phyloP scores from a whole-genome alignment of 2,888 invertebrate genomes.

The Oegoconia quadripuncta region DNA sequence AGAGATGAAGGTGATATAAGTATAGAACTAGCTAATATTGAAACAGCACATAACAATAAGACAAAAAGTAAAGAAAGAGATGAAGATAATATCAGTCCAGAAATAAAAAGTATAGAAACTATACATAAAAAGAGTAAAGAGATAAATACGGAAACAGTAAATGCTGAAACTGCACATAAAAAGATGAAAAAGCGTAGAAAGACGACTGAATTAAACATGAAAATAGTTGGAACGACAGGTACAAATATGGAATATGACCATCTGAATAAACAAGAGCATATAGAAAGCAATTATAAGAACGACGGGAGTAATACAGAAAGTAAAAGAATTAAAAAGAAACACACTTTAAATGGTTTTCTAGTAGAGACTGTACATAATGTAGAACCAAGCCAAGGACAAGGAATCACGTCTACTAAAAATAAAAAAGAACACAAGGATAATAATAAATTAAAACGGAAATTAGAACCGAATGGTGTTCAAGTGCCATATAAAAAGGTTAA shows the following conservation, averaged over 20 bases:
- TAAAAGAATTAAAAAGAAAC: slow-evolving; percentile 39
- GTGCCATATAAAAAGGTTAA: slow-evolving; percentile 35
- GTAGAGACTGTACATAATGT: slow-evolving; percentile 38
- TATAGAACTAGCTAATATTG: slow-evolving; percentile 2
- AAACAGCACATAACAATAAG: slow-evolving; percentile 5
- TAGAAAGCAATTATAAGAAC: background rate
- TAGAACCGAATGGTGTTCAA: slow-evolving; percentile 15
- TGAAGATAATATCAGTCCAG: background rate
- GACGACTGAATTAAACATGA: no score
- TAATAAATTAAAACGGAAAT: slow-evolving; percentile 10
- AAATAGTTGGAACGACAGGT: no score
- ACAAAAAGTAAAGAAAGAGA: slow-evolving; percentile 12
- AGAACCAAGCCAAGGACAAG: slow-evolving; percentile 32
- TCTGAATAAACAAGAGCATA: background rate
- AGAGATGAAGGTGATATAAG: slow-evolving; percentile 4
- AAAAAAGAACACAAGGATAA: background rate
- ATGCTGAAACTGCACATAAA: no score
- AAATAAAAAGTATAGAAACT: slow-evolving; percentile 1
- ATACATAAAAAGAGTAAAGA: background rate
- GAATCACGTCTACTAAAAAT: slow-evolving; percentile 2
- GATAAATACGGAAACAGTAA: no score
- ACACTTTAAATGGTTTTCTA: slow-evolving; percentile 30
- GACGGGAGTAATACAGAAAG: background rate
- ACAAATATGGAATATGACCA: no score
- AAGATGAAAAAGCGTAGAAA: no score